These are phyloP conservation scores for Montipora efflorescens DNA, from an alignment of 64 coral and sea anemone genomes.

Conservation along the genomic window DNA sequence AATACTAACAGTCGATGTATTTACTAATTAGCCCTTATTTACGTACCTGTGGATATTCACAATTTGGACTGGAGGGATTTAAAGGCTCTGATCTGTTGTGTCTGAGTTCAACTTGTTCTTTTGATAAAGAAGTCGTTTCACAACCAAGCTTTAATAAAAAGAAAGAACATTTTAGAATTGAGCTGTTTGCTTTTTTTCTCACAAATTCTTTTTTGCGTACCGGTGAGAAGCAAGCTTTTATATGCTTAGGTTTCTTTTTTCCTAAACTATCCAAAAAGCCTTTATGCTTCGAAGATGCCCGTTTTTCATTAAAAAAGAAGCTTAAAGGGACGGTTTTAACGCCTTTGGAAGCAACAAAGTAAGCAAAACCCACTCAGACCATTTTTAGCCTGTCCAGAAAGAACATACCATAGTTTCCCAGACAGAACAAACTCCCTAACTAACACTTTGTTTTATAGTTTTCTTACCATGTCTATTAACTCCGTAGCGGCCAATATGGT, in stretches of 20 bases:
- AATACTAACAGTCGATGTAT: too few relatives aligned
- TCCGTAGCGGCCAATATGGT: constrained; percentile 71
- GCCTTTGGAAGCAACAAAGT: too few relatives aligned
- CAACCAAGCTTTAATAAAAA: constrained; percentile 47
- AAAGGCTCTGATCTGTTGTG: constrained; percentile 45
- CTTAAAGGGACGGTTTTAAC: too few relatives aligned
- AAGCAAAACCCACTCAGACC: too few relatives aligned
- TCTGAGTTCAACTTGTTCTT: neutral
- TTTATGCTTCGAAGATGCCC: too few relatives aligned
- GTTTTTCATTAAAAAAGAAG: too few relatives aligned
- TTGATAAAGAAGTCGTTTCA: neutral
- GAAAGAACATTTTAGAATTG: neutral
- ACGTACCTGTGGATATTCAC: constrained; percentile 77
- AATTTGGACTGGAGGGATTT: constrained; percentile 42
- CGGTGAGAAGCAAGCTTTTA: too few relatives aligned
- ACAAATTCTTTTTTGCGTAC: neutral
- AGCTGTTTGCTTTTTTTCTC: neutral
- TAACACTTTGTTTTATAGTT: neutral
- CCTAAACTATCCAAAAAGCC: too few relatives aligned
- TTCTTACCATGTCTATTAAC: constrained; percentile 83
- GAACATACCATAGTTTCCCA: too few relatives aligned
- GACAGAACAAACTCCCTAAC: too few relatives aligned
- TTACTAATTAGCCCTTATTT: neutral
- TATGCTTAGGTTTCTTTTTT: too few relatives aligned
- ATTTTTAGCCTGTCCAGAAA: too few relatives aligned